Evolutionary conservation across 1,140 invertebrate species (phyloP).

Genomic region (Antheraea mylitta): DNA sequence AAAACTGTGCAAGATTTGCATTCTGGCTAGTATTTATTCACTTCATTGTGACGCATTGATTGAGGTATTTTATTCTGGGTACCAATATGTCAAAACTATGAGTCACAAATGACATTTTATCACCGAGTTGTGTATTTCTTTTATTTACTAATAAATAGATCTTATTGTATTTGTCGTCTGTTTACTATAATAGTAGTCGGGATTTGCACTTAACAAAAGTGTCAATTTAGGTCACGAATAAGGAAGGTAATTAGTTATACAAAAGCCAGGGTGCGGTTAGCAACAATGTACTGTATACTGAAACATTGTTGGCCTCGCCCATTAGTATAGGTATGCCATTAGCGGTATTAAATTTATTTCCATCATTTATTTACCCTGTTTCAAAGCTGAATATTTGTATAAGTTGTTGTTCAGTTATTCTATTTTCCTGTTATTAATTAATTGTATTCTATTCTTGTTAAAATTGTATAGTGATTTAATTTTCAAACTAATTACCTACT

Average conservation of each 20-base stretch:
- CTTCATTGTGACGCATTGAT: neutral
- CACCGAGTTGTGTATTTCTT: neutral
- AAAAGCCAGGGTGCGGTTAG: constrained; percentile 11
- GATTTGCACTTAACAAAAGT: too few species aligned
- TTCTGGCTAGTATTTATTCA: constrained; percentile 3
- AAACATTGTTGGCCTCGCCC: constrained; percentile 12
- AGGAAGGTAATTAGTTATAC: neutral
- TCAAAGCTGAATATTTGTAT: neutral
- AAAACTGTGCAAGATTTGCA: too few species aligned
- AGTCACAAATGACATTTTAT: neutral
- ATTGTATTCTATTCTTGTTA: neutral
- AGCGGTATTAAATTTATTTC: constrained; percentile 26
- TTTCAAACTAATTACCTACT: too few species aligned
- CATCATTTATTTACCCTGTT: neutral
- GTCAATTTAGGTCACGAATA: neutral
- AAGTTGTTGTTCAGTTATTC: neutral
- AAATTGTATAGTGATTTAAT: too few species aligned
- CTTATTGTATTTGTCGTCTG: neutral
- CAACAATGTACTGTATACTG: constrained; percentile 6
- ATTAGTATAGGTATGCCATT: constrained; percentile 28
- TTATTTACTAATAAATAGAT: neutral
- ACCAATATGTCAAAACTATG: neutral
- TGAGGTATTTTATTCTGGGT: neutral
- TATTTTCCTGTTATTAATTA: neutral
- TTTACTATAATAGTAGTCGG: neutral